These are phyloP conservation scores for Troglohyphantes excavatus DNA, from an alignment of 2,888 invertebrate species.

Conservation along the genomic window DNA sequence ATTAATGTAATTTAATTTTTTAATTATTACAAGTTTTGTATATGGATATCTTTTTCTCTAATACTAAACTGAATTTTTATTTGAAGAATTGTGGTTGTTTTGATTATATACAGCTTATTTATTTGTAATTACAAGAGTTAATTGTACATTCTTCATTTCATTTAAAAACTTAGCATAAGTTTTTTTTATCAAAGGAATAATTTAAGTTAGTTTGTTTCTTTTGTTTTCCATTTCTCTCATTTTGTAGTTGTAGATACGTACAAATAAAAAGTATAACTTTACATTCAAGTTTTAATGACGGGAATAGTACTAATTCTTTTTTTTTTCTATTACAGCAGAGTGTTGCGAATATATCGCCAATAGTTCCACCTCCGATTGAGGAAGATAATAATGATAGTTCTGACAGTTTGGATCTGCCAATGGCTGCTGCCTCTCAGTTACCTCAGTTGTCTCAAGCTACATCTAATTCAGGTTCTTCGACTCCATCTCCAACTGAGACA, in stretches of 20 bases:
- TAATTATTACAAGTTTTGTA: too few species aligned
- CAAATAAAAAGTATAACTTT: too few species aligned
- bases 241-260: not conserved
- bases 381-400: slow-evolving; percentile 74
- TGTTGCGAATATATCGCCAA: slow-evolving; percentile 55
- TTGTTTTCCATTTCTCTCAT: not conserved
- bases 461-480: slow-evolving; percentile 73
- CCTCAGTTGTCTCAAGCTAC: slow-evolving; percentile 67
- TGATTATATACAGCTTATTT: too few species aligned
- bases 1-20: too few species aligned
- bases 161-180: too few species aligned
- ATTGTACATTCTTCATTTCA: too few species aligned
- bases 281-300: too few species aligned
- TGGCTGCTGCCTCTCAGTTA: slow-evolving; percentile 59
- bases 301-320: not conserved
- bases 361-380: slow-evolving; percentile 61
- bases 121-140: too few species aligned
- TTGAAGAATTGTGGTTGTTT: too few species aligned
- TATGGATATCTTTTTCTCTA: too few species aligned
- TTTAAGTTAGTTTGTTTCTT: not conserved
- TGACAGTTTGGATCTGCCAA: slow-evolving; percentile 71
- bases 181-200: too few species aligned
- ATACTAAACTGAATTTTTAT: too few species aligned
- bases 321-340: slow-evolving; percentile 68
- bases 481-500: slow-evolving; percentile 73